Base-by-base conservation (phyloP, 2,113 vertebrate genomes). In the Pseudois nayaur region DNA sequence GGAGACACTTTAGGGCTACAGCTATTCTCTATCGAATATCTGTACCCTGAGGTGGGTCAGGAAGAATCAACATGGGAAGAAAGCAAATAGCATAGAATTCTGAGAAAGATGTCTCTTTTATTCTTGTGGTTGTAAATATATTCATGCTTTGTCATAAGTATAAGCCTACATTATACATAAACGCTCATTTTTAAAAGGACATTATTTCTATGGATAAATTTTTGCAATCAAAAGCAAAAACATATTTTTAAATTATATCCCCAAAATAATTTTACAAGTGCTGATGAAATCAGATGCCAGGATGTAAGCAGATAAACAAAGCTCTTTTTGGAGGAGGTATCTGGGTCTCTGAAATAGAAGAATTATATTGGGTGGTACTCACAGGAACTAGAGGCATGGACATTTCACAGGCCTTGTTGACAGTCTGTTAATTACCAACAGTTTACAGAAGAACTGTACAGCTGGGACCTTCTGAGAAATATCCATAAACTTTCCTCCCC, bases 341-440 rank as follows among this genome's bases (percentile, higher is more conserved):
- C 2, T 95, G 13, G 14, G 6, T 78, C 50, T 62, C 50, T 71
- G 78, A 81, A 85, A 96, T 14, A 36, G 12, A 19, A n/a, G 14
- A 14, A 19, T 71, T 96, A 83, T 12, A 74, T 8, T 76, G 31
- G 29, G 8, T 79, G 25, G 21, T 31, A 55, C n/a, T 92, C 64
- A n/a, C 19, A 83, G 48, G 54, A 87, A 85, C 21, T 16, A 82
- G 21, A 16, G 19, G 2, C 17, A 12, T 43, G 11, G 36, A 71
- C 27, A 36, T 71, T 93, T 92, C 67, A 97, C 50, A 79, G 29
- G 13, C 82, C 31, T 25, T 12, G 5, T 52, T 95, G 74, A 40
- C 43, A 84, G 15, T 8, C 33, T 94, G 25, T 88, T 95, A 97
- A 92, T 97, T 97, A 90, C 48, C 74, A 96, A 60, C 21, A 64